These are phyloP conservation scores for Brachystomella parvula DNA, from an alignment of 1,140 invertebrate genomes.

Conservation along the genomic window DNA sequence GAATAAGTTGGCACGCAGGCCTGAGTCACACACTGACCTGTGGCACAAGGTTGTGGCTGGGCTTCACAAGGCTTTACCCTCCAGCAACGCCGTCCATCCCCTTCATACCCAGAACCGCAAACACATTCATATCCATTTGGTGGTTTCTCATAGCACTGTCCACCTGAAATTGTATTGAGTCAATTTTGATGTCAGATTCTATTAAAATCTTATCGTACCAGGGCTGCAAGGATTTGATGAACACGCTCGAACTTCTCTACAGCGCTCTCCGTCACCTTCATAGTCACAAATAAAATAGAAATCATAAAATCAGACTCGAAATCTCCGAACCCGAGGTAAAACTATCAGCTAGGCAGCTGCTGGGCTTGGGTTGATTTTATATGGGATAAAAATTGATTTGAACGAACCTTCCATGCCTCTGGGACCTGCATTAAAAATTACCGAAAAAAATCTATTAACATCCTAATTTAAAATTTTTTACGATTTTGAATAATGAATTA, in stretches of 20 bases:
- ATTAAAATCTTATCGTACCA: background rate
- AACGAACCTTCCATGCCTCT: too few species aligned
- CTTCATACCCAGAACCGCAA: background rate
- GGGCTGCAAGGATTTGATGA: background rate
- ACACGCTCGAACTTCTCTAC: background rate
- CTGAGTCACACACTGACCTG: too few species aligned
- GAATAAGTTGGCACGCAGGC: background rate
- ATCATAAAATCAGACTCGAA: too few species aligned
- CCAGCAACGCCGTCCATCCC: background rate
- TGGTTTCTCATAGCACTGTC: constrained; percentile 1
- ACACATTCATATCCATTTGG: background rate
- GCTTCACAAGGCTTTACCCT: background rate
- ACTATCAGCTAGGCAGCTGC: too few species aligned
- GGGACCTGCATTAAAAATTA: too few species aligned
- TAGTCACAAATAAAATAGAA: too few species aligned
- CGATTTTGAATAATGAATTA: too few species aligned
- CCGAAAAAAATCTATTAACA: too few species aligned
- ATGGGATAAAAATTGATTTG: too few species aligned
- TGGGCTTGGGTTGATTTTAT: too few species aligned
- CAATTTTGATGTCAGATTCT: constrained; percentile 1
- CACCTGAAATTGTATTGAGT: background rate
- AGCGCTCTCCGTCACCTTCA: constrained; percentile 5
- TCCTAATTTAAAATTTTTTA: too few species aligned
- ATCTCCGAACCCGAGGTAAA: too few species aligned
- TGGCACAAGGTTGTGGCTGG: background rate